Conservation (phyloP, 2,113 vertebrate genomes). For the Cyanoderma ruficeps region DNA sequence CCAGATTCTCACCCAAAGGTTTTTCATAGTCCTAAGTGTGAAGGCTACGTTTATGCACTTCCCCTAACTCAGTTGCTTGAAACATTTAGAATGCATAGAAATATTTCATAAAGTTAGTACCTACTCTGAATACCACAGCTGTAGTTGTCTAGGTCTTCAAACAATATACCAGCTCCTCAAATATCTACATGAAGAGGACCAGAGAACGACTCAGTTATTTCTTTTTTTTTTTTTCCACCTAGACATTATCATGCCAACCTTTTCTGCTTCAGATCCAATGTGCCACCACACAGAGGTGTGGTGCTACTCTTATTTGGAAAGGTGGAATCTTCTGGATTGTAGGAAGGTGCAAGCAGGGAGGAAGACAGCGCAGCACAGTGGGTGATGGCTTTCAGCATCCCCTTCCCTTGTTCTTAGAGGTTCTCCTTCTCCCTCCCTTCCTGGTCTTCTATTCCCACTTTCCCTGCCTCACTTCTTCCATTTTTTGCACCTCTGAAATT, state of each 20-base stretch:
- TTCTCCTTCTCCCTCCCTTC: not conserved
- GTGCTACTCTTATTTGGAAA: not conserved
- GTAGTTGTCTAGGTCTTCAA: not conserved
- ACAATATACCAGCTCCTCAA: not conserved
- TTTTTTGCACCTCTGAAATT: slow-evolving; percentile 52
- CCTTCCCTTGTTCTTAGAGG: not conserved
- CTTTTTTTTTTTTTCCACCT: not conserved
- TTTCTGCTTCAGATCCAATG: not conserved
- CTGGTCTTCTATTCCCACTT: not conserved
- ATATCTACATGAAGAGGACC: rapidly evolving
- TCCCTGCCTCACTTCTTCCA: not conserved
- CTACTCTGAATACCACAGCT: not conserved
- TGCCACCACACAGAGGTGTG: not conserved
- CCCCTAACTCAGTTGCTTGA: not conserved
- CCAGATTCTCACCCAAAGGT: not conserved
- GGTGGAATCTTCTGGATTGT: not conserved
- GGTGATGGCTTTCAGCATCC: not conserved
- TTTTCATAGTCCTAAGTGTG: not conserved
- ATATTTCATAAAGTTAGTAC: not conserved
- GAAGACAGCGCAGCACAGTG: not conserved
- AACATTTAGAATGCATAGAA: not conserved
- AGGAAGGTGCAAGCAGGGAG: not conserved
- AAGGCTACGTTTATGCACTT: not conserved
- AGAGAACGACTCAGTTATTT: not conserved
- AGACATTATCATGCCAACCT: not conserved